A percentile compares a stretch with the other conserved stretches of the same genome.
These are phyloP conservation scores for Lutraria rhynchaena DNA, from an alignment of 1,140 invertebrate species.

Conservation along the genomic window DNA sequence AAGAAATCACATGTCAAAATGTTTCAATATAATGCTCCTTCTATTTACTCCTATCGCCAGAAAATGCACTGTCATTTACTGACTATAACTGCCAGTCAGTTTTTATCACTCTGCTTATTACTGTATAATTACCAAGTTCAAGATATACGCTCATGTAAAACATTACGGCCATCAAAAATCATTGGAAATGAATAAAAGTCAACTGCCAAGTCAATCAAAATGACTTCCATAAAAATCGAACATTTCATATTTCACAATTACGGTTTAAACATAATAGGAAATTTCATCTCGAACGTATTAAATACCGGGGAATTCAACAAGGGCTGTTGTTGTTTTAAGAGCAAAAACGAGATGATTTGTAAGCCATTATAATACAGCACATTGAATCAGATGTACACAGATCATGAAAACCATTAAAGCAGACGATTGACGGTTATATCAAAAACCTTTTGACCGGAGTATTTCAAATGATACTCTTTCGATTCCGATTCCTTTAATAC, in stretches of 20 bases:
- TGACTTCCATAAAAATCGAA: neutral
- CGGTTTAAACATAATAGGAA: too few relatives aligned
- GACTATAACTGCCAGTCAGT: constrained; percentile 38
- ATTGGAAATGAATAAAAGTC: constrained; percentile 55
- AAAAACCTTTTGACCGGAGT: too few relatives aligned
- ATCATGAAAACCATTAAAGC: too few relatives aligned
- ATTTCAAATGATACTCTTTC: too few relatives aligned
- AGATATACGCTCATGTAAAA: constrained; percentile 49
- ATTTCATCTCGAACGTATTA: too few relatives aligned
- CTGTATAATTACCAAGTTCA: constrained; percentile 46
- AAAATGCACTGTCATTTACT: constrained; percentile 39
- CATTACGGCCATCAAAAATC: constrained; percentile 43
- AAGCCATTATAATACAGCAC: too few relatives aligned
- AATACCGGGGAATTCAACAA: too few relatives aligned
- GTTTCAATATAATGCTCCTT: constrained; percentile 43
- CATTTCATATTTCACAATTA: neutral
- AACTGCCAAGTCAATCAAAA: constrained; percentile 44
- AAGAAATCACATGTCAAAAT: constrained; percentile 60
- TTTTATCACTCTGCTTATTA: constrained; percentile 39
- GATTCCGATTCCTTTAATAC: too few relatives aligned
- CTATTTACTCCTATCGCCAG: constrained; percentile 35
- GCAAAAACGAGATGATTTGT: too few relatives aligned
- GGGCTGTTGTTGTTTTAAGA: too few relatives aligned
- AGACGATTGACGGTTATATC: too few relatives aligned
- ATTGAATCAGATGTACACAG: too few relatives aligned